Base-by-base conservation (phyloP, 2,113 vertebrate genomes). In the Amblyornis subalaris region DNA sequence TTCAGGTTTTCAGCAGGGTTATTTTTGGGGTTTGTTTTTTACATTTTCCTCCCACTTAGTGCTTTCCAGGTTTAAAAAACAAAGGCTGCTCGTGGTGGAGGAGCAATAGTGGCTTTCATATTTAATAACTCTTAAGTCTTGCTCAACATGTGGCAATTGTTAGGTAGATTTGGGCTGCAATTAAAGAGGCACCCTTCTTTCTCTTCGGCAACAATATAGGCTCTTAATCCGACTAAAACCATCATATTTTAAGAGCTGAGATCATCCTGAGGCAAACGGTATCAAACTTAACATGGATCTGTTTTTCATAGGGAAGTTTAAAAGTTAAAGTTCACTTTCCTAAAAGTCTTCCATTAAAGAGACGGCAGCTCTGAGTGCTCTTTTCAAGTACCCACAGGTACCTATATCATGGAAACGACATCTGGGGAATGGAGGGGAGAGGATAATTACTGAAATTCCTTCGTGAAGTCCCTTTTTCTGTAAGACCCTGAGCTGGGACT, bases 111-210 rank as follows among this genome's bases (percentile, higher is more conserved):
- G 93, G 93, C 44, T 81, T 96, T 98, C 97, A 96, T 97, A 95
- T 96, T 97, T 98, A 98, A 98, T 98, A 98, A 97, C 95, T 97
- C 87, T 96, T 97, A 97, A 97, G 95, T 95, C 95, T 97, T 95
- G 87, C 85, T 97, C 96, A 96, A 98, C 98, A 98, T 97, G 96
- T 98, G 97, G 98, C 98, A 98, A 97, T 98, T 98, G 98, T 98
- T 98, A 98, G 97, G 94, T 90, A 95, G 97, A 97, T 98, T 98
- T 98, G 97, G 97, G 92, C 96, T 96, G 97, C 97, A 98, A 98
- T 98, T 98, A 97, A 82, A 42, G 94, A 97, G 97, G 97, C 93
- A 97, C 97, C 95, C 96, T 97, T 97, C 96, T 94, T 97, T 97
- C 95, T 98, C 97, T 95, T 96, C 91, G 89, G 88, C 96, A 96